Evolutionary conservation across 2,797 vertebrate species (phyloP), one percentile per base, ranked within the genome.

Genomic region (Microctenopoma lineatum): DNA sequence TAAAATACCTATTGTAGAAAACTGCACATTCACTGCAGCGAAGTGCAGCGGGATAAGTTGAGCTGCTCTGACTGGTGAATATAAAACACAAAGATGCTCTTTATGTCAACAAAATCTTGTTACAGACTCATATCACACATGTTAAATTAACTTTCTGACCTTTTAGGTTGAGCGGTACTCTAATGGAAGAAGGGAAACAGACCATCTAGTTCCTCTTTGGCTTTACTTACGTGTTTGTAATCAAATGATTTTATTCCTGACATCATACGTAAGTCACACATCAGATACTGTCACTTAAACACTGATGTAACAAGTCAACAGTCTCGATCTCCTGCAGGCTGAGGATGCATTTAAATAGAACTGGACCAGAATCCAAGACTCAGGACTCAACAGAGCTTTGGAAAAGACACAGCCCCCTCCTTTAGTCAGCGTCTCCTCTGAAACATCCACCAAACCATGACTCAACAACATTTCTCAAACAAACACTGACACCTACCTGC

Each of bases 401-500:
- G 14, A 67, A 12, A 12, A 39, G 1, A 44, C 45, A 62, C 18
- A 56, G 1, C 41, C 21, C 5, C 16, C 32, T 38, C 14, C 5
- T 27, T 26, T 70, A 38, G 57, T 21, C 41, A 12, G 41, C 4
- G 44, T 6, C 32, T 16, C 16, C 9, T 52, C 2, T 51, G 18
- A 21, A 8, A 39, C 25, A 38, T n/a, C 1, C 8, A 29, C 15
- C 32, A 51, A 18, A 18, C 55, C 47, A 21, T 27, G 16, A 67
- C n/a, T 70, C 34, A 48, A 14, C 15, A 14, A 36, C 15, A n/a
- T 29, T 8, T 14, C 4, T 41, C 52, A 48, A n/a, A 5, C 52
- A 48, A n/a, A 6, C n/a, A 12, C 0, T 0, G 44, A 26, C 8
- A 70, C 83, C 89, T 85, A 98, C 97, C 97, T 97, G 96, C 61